phyloP scores from a whole-genome alignment of 1,140 invertebrate species.

The Copidosoma floridanum region DNA sequence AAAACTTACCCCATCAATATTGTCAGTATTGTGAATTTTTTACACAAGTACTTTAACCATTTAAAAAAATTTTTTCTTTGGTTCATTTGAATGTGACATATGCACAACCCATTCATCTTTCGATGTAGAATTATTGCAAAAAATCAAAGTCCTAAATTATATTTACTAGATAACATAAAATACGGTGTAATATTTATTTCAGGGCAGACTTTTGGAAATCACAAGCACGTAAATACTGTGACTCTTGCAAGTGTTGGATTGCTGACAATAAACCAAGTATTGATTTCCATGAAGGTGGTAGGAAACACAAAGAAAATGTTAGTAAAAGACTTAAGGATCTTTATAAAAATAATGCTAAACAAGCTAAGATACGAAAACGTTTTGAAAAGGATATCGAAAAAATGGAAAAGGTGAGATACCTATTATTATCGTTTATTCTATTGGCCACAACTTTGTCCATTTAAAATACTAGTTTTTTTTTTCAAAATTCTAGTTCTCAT shows the following conservation, averaged over 20 bases:
- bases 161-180: too few relatives aligned
- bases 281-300: conserved; percentile 93
- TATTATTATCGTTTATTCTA: neutral
- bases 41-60: too few relatives aligned
- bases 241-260: conserved; percentile 98
- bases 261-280: conserved; percentile 96
- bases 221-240: conserved; percentile 91
- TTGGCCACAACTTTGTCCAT: too few relatives aligned
- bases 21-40: too few relatives aligned
- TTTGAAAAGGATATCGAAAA: conserved; percentile 78
- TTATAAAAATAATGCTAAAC: conserved; percentile 76
- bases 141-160: too few relatives aligned
- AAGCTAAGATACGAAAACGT: conserved; percentile 74
- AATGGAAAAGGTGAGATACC: conserved; percentile 74
- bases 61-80: too few relatives aligned
- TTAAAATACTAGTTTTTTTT: too few relatives aligned
- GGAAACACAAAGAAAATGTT: conserved; percentile 92
- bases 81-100: too few relatives aligned
- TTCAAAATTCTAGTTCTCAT: too few relatives aligned
- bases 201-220: conserved; percentile 98
- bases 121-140: too few relatives aligned
- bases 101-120: too few relatives aligned
- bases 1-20: too few relatives aligned
- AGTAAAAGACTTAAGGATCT: conserved; percentile 83
- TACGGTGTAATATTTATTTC: conserved; percentile 42